Base-by-base conservation (phyloP, 2,888 invertebrate genomes). In the Ceraclea dissimilis region DNA sequence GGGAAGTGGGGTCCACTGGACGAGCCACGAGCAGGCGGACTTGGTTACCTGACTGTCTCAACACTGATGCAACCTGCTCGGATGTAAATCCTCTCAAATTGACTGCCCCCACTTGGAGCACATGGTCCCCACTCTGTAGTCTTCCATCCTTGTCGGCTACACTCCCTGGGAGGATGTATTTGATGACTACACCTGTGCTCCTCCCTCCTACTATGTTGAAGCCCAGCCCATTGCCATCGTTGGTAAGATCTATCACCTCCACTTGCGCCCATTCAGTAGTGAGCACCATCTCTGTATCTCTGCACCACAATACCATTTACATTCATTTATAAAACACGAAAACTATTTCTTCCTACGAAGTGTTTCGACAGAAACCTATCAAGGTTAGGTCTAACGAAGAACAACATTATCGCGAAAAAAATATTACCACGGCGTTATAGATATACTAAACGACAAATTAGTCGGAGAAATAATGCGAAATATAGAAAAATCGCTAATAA, bases 181-280 rank as follows among this genome's bases (percentile, higher is more conserved):
- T 99, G 66, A 99, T 95, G 58, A 99, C 97, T 57, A 99, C 98
- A 34, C 99, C 99, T 34, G 98, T 98, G 74, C 95, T 96, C 63
- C 94, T 85, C 43, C 93, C 93, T 64, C 99, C 99, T 66, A 99
- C 96, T 69, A 99, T 90, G 66, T 98, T 98, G 76, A 99, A 99
- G 62, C 99, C 99, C 66, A 98, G 84, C 54, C 97, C 96, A 68
- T 93, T 91, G 65, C 96, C 97, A 81, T 98, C 97, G 75, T 98
- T 98, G 66, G 90, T 83, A 67, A 99, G 83, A 76, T 98, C 97
- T 74, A 99, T 94, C 68, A 96, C 93, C 85, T 99, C 98, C 73
- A 99, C 94, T 82, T 98, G 97, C 67, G 95, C 95, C 96, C 96
- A 98, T 83, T 98, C 98, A 73, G 97, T 97, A 78, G 93, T 96